Base-by-base conservation (phyloP, 2,888 invertebrate species). In the Mystacides longicornis region DNA sequence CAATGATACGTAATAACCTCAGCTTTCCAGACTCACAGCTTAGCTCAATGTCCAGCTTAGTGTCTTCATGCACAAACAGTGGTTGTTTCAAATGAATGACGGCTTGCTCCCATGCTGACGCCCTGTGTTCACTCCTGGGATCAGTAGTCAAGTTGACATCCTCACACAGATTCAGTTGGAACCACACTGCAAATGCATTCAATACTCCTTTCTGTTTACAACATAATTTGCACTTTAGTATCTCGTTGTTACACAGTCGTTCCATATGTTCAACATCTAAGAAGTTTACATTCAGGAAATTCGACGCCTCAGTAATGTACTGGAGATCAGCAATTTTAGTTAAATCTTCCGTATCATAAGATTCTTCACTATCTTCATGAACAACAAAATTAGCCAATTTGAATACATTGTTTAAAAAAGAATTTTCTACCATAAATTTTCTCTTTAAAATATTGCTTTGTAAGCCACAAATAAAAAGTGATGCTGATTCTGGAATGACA, bases 21-120 rank as follows among this genome's bases (percentile, higher is more conserved):
- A 76, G 63, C 65, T 73, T 73, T 23, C 78, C 74, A 47, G 67
- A 65, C 57, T 69, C 67, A 63, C 75, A 68, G 45, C 70, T 66
- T 62, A 78, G 68, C 56, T 71, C 63, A 53, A 73, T 58, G 56
- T 67, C 63, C 52, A 76, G 64, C 42, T 73, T 67, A 61, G 71
- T 67, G 57, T 68, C 58, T 51, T 65, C 59, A 1, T 71, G 66
- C 11, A 16, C 61, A 4, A 20, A 3, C 16, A 69, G 52, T 2
- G 80, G 75, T 61, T 75, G 65, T 50, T 73, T 69, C 57, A 81
- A 70, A 68, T 80, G 83, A 67, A 85, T 87, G 37, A 90, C 73
- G 5, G 87, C 87, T 66, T 88, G 87, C 66, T 90, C 88, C 90
- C 90, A 91, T 64, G 88, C 88, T 59, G 77, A 73, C 2, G 76